Evolutionary conservation across 2,888 invertebrate genomes (phyloP), one percentile per base, ranked within the genome.

Genomic region (Coelopa pilipes): DNA sequence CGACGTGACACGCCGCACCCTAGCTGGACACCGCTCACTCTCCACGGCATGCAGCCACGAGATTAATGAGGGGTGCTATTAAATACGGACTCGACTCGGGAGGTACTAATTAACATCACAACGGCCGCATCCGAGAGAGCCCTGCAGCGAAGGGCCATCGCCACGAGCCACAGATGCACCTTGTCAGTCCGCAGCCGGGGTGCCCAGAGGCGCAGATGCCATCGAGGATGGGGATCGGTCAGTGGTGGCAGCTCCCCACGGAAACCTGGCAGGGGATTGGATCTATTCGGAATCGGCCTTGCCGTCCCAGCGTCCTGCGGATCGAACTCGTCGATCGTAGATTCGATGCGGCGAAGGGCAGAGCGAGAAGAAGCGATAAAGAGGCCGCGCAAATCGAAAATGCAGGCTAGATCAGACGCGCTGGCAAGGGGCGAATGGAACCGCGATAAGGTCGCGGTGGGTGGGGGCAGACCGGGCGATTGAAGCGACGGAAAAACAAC

Each of bases 31-130:
- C 65, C 19, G 47, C 19, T 21, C 34, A 69, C 17, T 60, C 66
- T 81, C 78, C 77, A 75, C 82, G 83, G 82, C 85, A 82, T 83
- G 84, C 83, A 84, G 82, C 81, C 82, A 78, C 75, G 74, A 80
- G 80, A 79, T 83, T 83, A 82, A 82, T 82, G 83, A 82, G 78
- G 78, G 49, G 50, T 21, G 21, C 57, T 59, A 59, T 59, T 59
- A 59, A 59, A 59, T 12, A 24, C 24, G 17, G 19, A 59, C 24
- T 19, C 13, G 24, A 19, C 11, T 55, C 15, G 24, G 19, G 57
- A 17, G 19, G 24, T n/a, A 59, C 57, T 59, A 59, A 59, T 59
- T 59, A 59, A 59, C 19, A 21, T 59, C 24, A 59, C 57, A 59
- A 59, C 24, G 57, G 57, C 24, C 17, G 57, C 17, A 63, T 11